Evolutionary conservation across 2,888 invertebrate species (phyloP), one percentile per base, ranked within the genome.

Genomic region (Artemia sinica): DNA sequence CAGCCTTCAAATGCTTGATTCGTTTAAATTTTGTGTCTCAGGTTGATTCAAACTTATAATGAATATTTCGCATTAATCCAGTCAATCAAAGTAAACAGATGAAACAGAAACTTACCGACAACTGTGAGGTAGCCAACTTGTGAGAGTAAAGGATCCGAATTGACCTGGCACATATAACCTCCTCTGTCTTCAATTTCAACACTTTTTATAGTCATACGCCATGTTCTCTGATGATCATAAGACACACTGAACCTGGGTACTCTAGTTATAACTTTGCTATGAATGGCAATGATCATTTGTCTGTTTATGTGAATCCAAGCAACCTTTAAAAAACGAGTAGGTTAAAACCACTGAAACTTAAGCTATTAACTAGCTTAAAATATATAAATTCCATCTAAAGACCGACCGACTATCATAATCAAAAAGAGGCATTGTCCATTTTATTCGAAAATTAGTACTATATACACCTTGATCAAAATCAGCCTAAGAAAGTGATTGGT

Each of bases 301-400:
- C 91, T 85, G 79, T 92, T 91, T 76, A 93, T 91, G 80, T 92
- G 91, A 75, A 92, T 88, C 92, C 92, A 93, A 72, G 92, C 92
- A 75, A 93, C 91, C 92, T 93, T 79, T 48, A 75, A 76, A 66
- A 70, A 71, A 18, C n/a, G 41, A 41, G 41, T 2, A 6, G 6
- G 41, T 41, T 41, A 41, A 41, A 3, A 41, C 41, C 41, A 41
- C 41, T 6, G 5, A 41, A 41, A 41, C 41, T 41, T 41, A 41
- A 41, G 41, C 3, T 28, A 28, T 28, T 28, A 28, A 28, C 4
- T 41, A 41, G 41, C 41, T 41, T 41, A 41, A 1, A 41, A 2
- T 41, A 41, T 41, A 41, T 41, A 41, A 3, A 41, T 41, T 28
- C 2, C 28, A 28, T 28, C 28, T 28, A 28, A 28, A 28, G 28